Evolutionary conservation across 2,113 vertebrate species (phyloP).

Genomic region (Natator depressus): DNA sequence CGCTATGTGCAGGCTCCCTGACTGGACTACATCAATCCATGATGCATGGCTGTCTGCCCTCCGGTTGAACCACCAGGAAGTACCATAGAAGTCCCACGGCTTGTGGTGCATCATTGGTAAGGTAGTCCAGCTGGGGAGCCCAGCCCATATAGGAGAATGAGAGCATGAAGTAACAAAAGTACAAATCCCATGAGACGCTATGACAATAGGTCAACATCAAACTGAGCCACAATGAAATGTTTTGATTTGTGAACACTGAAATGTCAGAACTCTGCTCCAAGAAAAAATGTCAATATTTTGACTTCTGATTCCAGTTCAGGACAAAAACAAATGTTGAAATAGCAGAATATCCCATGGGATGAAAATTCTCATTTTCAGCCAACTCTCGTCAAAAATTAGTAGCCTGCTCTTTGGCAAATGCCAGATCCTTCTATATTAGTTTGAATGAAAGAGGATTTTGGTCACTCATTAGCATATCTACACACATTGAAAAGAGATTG

Average conservation of each 20-base stretch:
- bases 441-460: not conserved
- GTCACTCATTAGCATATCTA: not conserved
- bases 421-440: not conserved
- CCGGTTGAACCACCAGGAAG: not conserved
- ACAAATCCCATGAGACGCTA: not conserved
- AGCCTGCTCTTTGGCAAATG: not conserved
- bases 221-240: fast-evolving
- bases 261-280: not conserved
- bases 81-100: not conserved
- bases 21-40: not conserved
- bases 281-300: not conserved
- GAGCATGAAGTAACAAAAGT: not conserved
- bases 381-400: not conserved
- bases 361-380: slow-evolving; percentile 17
- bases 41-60: not conserved
- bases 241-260: not conserved
- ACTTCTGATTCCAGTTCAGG: not conserved
- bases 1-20: not conserved
- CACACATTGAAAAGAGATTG: not conserved
- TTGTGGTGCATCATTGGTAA: not conserved
- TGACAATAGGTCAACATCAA: not conserved
- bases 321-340: not conserved
- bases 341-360: not conserved
- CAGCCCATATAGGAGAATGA: not conserved
- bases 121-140: not conserved